Base-by-base conservation (phyloP, 1,140 invertebrate genomes). In the Trachelipus rathkii region DNA sequence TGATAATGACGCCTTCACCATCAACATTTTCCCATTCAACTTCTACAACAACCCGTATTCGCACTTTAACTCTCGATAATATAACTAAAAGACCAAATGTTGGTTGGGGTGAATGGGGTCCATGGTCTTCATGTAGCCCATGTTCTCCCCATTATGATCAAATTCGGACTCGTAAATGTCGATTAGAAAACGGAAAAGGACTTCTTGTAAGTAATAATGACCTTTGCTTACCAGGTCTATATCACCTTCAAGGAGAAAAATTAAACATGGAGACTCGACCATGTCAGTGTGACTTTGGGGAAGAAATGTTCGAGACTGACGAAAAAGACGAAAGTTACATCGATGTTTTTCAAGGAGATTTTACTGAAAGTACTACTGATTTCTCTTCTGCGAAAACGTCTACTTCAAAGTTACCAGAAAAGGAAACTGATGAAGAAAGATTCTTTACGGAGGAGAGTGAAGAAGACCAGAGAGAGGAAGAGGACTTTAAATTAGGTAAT, bases 21-120 rank as follows among this genome's bases (percentile, higher is more conserved):
- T 46, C 66, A 21, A 79, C 72, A 45, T 72, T 33, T 23, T 69
- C 70, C n/a, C 74, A n/a, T 0, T 60, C 74, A 15, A 69, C 50
- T 33, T 46, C 60, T n/a, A n/a, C 71, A 33, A 46, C 69, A 66
- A 82, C 69, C 44, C 76, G 15, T 83, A 83, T 82, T 77, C 81
- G 19, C 66, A 79, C 43, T 84, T 83, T 81, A 82, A 81, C 13
- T 75, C 81, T 23, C 82, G 83, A 83, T 80, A 77, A 67, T 78
- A 81, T 10, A 82, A 82, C 75, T 71, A 78, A 43, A 23, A 81
- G 77, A 5, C 70, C 82, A n/a, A 77, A 74, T 44, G 82, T 81
- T 23, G 79, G 80, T 10, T 82, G 82, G 82, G 81, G 79, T 13
- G 53, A 78, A 19, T 82, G 82, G 82, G 73, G 80, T 23, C 69